Conservation (phyloP, 1,140 invertebrate species). For the Leptopilina boulardi region DNA sequence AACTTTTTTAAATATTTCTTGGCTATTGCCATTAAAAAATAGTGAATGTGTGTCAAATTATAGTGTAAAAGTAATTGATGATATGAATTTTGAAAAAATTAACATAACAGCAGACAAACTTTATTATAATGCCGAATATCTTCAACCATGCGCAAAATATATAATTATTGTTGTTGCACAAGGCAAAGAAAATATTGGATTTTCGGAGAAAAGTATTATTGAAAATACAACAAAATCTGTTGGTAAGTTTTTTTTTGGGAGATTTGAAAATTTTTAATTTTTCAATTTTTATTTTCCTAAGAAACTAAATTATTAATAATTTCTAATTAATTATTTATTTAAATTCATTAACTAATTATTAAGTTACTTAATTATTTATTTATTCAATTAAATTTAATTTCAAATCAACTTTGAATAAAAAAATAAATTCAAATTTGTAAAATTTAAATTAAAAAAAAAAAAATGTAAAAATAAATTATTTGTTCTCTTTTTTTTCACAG, state of each 20-base stretch:
- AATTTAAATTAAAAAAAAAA: too few relatives aligned
- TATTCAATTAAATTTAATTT: too few relatives aligned
- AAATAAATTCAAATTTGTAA: too few relatives aligned
- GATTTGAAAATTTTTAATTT: too few relatives aligned
- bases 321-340: too few relatives aligned
- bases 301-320: too few relatives aligned
- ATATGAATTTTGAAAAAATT: background rate
- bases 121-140: conserved; percentile 40
- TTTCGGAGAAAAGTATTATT: background rate
- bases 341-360: too few relatives aligned
- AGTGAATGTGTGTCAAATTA: background rate
- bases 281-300: too few relatives aligned
- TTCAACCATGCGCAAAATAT: conserved; percentile 53
- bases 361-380: too few relatives aligned
- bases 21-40: conserved; percentile 41
- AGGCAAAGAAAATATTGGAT: background rate
- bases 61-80: background rate
- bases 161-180: conserved; percentile 41
- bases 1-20: conserved; percentile 45
- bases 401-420: too few relatives aligned
- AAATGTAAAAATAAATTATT: too few relatives aligned
- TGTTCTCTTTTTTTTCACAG: conserved; percentile 12
- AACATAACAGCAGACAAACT: background rate
- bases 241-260: too few relatives aligned
- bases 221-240: background rate